phyloP scores from a whole-genome alignment of 2,113 vertebrate genomes.

The Seriola aureovittata region DNA sequence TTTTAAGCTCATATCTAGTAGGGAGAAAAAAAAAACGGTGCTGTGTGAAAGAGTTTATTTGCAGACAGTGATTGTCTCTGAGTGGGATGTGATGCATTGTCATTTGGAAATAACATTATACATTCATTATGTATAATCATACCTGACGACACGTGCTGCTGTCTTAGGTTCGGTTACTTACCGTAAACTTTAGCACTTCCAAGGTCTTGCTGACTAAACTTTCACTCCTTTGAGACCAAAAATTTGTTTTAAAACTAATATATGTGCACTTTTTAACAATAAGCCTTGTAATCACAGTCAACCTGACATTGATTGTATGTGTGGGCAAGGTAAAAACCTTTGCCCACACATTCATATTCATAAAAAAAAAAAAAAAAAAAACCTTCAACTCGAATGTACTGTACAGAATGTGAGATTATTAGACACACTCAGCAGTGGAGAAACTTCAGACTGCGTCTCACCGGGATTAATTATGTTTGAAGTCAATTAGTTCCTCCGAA shows the following conservation, averaged over 20 bases:
- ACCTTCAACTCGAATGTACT: slow-evolving; percentile 17
- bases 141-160: background rate
- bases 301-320: slow-evolving; percentile 17
- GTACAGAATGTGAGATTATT: slow-evolving; percentile 19
- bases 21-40: background rate
- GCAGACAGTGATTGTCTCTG: background rate
- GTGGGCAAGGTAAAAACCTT: slow-evolving; percentile 7
- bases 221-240: background rate
- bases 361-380: background rate
- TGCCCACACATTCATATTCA: slow-evolving; percentile 21
- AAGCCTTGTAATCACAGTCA: slow-evolving; percentile 6
- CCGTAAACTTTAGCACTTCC: background rate
- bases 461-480: slow-evolving; percentile 67
- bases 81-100: background rate
- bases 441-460: slow-evolving; percentile 51
- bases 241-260: background rate
- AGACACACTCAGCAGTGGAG: slow-evolving; percentile 22
- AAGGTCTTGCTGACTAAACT: background rate
- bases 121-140: background rate
- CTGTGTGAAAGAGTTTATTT: background rate
- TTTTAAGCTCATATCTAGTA: background rate
- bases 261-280: background rate
- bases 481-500: slow-evolving; percentile 54
- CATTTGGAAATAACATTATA: slow-evolving; percentile 14
- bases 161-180: background rate